Conservation (phyloP, 2,888 invertebrate species). For the Fragum sueziense region DNA sequence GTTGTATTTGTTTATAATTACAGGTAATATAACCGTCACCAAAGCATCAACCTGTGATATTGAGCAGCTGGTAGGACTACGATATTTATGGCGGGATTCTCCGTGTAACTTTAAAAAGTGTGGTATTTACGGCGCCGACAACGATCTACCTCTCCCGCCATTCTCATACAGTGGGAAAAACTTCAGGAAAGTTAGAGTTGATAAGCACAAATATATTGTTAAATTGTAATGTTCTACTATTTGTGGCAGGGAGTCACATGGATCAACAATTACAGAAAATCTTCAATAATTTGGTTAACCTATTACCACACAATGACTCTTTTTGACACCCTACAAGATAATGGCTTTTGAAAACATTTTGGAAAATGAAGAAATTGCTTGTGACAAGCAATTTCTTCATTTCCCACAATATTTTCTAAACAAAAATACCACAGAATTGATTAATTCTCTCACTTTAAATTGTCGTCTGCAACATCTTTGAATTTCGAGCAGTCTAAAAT, state of each 20-base stretch:
- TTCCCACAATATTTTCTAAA: constrained; percentile 2
- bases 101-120: constrained; percentile 54
- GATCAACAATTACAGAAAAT: too few species aligned
- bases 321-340: too few species aligned
- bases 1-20: too few species aligned
- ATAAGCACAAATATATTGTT: constrained; percentile 7
- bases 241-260: too few species aligned
- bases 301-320: too few species aligned
- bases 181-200: constrained; percentile 25
- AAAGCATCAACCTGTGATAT: constrained; percentile 36
- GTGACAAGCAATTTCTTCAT: neutral
- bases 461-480: too few species aligned
- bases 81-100: constrained; percentile 54
- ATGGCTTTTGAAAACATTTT: constrained; percentile 1
- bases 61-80: constrained; percentile 41
- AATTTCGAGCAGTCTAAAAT: too few species aligned
- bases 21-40: constrained; percentile 43
- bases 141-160: constrained; percentile 49
- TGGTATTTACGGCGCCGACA: constrained; percentile 49
- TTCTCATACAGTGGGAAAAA: constrained; percentile 42
- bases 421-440: neutral
- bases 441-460: too few species aligned
- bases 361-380: neutral
- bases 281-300: too few species aligned
- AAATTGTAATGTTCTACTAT: neutral